phyloP scores from a whole-genome alignment of 2,888 invertebrate species.

The Cryptus armator region DNA sequence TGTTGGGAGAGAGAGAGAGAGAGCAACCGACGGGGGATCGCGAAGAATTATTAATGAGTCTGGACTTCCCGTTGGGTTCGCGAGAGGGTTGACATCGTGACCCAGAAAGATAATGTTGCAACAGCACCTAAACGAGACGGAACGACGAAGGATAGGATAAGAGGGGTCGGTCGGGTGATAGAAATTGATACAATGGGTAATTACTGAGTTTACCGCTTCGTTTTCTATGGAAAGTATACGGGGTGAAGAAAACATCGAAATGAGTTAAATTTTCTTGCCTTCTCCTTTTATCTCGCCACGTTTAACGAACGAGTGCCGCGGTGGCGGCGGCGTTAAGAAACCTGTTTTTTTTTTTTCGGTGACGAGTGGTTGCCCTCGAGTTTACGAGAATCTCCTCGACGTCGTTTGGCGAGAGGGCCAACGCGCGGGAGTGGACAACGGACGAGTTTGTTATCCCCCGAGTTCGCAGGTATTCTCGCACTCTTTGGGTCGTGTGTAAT shows the following conservation, averaged over 20 bases:
- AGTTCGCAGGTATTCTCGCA: background rate
- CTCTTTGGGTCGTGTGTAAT: background rate
- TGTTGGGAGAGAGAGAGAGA: background rate
- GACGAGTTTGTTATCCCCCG: no score
- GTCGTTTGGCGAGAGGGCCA: conserved; percentile 1
- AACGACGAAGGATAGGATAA: background rate
- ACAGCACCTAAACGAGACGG: background rate
- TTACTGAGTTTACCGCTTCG: conserved; percentile 16
- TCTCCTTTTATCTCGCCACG: conserved; percentile 16
- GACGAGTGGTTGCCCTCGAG: conserved; percentile 61
- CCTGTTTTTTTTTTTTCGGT: conserved; percentile 35
- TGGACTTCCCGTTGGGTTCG: background rate
- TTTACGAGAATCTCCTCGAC: conserved; percentile 54
- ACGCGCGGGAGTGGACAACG: background rate
- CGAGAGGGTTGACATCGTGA: conserved; percentile 39
- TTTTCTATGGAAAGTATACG: conserved; percentile 27
- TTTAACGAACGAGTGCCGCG: no score
- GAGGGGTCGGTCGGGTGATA: background rate
- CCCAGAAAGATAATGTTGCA: conserved; percentile 29
- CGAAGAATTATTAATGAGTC: background rate
- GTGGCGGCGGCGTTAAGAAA: no score
- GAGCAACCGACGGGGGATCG: background rate
- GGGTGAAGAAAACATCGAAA: background rate
- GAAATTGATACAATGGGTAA: conserved; percentile 29
- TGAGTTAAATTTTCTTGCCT: background rate